Conservation (phyloP, 2,113 vertebrate genomes). For the Glaucomys volans region DNA sequence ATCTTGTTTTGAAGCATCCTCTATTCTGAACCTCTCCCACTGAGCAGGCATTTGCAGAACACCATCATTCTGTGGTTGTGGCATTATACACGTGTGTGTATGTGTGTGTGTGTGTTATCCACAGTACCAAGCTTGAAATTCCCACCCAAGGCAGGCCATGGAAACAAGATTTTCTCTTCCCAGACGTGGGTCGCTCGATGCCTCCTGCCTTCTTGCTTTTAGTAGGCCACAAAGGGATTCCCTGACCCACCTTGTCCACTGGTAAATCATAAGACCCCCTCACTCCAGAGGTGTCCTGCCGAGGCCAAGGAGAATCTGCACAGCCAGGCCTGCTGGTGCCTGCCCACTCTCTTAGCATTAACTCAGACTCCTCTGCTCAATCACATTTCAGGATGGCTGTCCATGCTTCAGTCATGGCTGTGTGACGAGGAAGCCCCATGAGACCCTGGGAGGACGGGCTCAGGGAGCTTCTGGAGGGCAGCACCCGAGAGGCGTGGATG, state of each 20-base stretch:
- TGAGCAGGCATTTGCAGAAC: fast-evolving
- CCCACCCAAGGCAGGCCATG: too few species aligned
- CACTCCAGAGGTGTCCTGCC: background rate
- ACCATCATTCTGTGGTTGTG: background rate
- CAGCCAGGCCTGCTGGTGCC: background rate
- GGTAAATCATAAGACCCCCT: background rate
- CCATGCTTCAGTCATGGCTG: too few species aligned
- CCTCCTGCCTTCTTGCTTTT: background rate
- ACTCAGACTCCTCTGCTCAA: background rate
- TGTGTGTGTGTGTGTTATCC: too few species aligned
- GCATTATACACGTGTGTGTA: too few species aligned
- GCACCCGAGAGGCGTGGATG: too few species aligned
- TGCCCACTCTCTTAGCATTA: too few species aligned
- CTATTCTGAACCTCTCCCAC: fast-evolving
- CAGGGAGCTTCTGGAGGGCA: background rate
- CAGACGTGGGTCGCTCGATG: too few species aligned
- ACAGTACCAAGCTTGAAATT: background rate
- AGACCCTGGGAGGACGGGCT: background rate
- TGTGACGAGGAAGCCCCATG: background rate
- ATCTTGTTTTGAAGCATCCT: background rate
- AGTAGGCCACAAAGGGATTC: background rate
- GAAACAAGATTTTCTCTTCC: too few species aligned
- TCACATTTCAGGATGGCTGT: background rate
- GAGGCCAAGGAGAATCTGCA: background rate
- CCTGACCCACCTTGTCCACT: too few species aligned